Percentiles rank a stretch among this genome's conserved stretches.
phyloP scores from a whole-genome alignment of 2,888 invertebrate genomes.

The Torymus auratus region DNA sequence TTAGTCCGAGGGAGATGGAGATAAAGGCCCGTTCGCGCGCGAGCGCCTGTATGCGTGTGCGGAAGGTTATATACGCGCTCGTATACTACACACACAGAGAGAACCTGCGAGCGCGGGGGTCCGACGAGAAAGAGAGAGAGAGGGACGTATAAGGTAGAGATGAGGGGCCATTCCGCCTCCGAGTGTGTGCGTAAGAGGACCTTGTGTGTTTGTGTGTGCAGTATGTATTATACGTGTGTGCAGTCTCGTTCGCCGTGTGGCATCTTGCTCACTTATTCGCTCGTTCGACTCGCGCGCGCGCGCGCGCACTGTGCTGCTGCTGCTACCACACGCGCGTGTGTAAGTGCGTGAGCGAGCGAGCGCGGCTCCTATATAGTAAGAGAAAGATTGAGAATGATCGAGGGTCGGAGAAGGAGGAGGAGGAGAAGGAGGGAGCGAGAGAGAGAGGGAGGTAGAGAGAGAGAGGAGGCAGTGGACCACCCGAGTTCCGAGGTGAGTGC shows the following conservation, averaged over 20 bases:
- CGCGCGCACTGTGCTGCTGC: conserved; percentile 47
- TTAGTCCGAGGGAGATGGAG: conserved; percentile 68
- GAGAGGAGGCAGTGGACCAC: conserved; percentile 69
- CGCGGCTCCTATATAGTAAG: conserved; percentile 28
- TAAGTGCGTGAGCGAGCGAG: conserved; percentile 49
- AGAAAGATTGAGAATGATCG: conserved; percentile 53
- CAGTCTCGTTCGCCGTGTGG: conserved; percentile 33
- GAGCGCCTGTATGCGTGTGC: conserved; percentile 32
- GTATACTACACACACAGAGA: too few species aligned
- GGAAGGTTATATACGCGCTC: conserved; percentile 47
- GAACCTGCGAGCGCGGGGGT: conserved; percentile 47
- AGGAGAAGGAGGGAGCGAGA: not conserved
- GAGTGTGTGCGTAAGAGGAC: not conserved
- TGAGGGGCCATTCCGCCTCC: conserved; percentile 22
- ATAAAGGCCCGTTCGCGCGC: conserved; percentile 48
- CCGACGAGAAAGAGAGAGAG: conserved; percentile 30
- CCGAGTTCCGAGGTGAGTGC: conserved; percentile 77
- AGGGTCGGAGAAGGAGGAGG: conserved; percentile 29
- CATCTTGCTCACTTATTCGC: conserved; percentile 51
- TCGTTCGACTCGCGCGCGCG: conserved; percentile 54
- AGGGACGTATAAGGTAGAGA: conserved; percentile 26
- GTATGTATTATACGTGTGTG: not conserved
- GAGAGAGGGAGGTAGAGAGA: conserved; percentile 13
- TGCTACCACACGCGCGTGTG: conserved; percentile 26
- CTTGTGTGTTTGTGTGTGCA: not conserved